Conservation (phyloP, 2,113 vertebrate genomes). For the Pontoporia blainvillei region DNA sequence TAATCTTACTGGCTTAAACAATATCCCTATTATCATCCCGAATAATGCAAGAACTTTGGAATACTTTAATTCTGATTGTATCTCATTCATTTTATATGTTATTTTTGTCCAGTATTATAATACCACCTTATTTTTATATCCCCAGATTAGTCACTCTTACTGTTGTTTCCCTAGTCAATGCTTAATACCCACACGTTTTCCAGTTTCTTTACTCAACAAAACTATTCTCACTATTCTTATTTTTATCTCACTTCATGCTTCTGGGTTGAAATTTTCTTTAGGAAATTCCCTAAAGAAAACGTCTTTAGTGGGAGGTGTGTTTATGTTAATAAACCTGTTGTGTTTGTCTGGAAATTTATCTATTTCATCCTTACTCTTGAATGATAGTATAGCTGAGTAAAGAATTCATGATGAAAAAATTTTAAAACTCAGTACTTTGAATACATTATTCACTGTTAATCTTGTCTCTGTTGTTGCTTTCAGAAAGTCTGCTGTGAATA, state of each 20-base stretch:
- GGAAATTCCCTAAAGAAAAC: not conserved
- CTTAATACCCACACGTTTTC: not conserved
- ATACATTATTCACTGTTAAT: not conserved
- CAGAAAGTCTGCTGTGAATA: not conserved
- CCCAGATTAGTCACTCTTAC: not conserved
- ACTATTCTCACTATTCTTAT: not conserved
- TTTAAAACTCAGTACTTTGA: not conserved
- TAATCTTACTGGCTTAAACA: not conserved
- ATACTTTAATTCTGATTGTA: not conserved
- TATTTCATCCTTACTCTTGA: not conserved
- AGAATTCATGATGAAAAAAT: not conserved
- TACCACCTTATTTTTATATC: not conserved
- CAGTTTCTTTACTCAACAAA: not conserved
- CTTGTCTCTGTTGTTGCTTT: not conserved
- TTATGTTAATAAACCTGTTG: not conserved
- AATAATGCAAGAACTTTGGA: not conserved
- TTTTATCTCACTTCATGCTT: not conserved
- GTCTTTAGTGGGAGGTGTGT: not conserved
- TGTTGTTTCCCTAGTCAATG: not conserved
- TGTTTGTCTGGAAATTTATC: not conserved
- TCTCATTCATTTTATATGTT: not conserved
- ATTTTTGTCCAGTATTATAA: not conserved
- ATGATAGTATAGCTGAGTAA: not conserved
- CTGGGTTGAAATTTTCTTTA: constrained; percentile 6
- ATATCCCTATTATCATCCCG: not conserved